Percentiles rank a stretch among this genome's conserved stretches.
phyloP scores from a whole-genome alignment of 2,113 vertebrate genomes.

The Tragelaphus strepsiceros region DNA sequence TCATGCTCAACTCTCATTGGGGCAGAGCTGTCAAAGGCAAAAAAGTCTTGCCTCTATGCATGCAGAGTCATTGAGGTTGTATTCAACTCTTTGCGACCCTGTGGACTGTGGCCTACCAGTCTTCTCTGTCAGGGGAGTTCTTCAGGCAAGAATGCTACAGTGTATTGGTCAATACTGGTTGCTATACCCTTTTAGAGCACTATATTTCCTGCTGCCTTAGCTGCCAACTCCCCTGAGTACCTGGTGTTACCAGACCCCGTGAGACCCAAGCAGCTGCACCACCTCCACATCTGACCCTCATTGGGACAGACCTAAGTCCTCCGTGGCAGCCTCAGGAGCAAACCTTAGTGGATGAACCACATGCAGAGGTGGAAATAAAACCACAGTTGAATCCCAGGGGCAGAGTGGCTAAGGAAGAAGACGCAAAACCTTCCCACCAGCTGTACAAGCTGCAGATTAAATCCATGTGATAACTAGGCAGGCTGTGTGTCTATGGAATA shows the following conservation, averaged over 20 bases:
- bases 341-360: neutral
- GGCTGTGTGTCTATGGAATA: neutral
- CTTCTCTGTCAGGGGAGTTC: neutral
- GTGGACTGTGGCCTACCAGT: neutral
- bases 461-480: neutral
- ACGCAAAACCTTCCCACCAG: neutral
- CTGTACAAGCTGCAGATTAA: neutral
- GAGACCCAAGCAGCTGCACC: neutral
- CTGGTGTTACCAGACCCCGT: neutral
- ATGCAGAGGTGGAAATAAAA: neutral
- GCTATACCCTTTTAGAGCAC: neutral
- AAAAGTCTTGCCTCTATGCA: neutral
- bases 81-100: neutral
- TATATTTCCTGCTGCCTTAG: neutral
- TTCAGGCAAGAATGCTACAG: neutral
- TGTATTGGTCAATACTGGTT: neutral
- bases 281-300: neutral
- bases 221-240: neutral
- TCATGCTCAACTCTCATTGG: neutral
- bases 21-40: neutral
- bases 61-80: neutral
- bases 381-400: neutral
- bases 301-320: neutral
- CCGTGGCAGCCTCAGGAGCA: neutral
- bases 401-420: neutral